Conservation (phyloP, 2,888 invertebrate genomes). For the Lypha dubia region DNA sequence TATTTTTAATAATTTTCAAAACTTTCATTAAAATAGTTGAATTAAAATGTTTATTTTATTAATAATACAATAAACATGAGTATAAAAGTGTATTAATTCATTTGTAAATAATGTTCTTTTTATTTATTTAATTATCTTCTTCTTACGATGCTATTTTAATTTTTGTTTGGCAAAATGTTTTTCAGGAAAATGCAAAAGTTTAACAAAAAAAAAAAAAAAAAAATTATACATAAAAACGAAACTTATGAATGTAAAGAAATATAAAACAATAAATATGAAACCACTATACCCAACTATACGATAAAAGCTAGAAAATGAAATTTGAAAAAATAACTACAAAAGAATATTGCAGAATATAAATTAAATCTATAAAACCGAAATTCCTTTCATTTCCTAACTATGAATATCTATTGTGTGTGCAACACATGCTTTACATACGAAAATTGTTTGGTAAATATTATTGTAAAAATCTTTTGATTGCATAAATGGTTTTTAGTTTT, state of each 20-base stretch:
- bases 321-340: neutral
- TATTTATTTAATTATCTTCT: neutral
- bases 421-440: slow-evolving; percentile 58
- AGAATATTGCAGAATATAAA: slow-evolving; percentile 21
- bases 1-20: no score
- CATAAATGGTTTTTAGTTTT: slow-evolving; percentile 11
- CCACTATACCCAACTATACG: slow-evolving; percentile 42
- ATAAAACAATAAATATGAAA: slow-evolving; percentile 40
- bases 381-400: slow-evolving; percentile 49
- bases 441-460: slow-evolving; percentile 48
- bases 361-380: slow-evolving; percentile 46
- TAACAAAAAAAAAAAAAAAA: no score
- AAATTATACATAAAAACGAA: neutral
- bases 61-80: no score
- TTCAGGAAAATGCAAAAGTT: neutral
- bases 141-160: neutral
- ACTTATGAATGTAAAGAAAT: slow-evolving; percentile 16
- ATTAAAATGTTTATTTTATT: no score
- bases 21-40: no score
- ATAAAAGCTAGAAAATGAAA: slow-evolving; percentile 21
- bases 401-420: slow-evolving; percentile 50
- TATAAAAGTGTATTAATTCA: no score
- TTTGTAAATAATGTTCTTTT: neutral
- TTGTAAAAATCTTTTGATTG: slow-evolving; percentile 23
- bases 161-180: neutral